Evolutionary conservation across 2,113 vertebrate genomes (phyloP), one percentile per base, ranked within the genome.

Genomic region (Thalassarche chlororhynchos): DNA sequence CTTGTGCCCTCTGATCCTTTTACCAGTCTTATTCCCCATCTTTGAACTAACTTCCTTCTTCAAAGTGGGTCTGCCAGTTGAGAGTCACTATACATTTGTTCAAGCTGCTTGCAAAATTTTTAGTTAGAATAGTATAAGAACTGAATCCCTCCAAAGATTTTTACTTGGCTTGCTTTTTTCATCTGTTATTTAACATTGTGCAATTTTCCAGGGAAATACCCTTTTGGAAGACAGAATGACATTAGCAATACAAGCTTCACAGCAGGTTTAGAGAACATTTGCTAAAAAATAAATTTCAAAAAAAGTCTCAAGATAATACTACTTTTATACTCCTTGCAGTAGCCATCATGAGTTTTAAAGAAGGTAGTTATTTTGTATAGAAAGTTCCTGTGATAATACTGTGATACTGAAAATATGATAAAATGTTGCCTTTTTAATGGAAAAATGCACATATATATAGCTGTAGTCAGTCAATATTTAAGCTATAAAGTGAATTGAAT

Each of bases 221-320:
- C 70, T 70, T 89, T 62, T 90, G 46, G 83, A 97, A 92, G 95
- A 97, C 95, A 96, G 92, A 96, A 95, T 95, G 91, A 92, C 95
- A 95, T 94, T 96, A 93, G 76, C 52, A 78, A 38, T 71, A 61
- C 74, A 87, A 70, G 66, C 65, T 93, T 75, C 79, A 24, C 8
- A 58, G 72, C 68, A 89, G 19, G 17, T 82, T 93, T 96, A 92
- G 70, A 84, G 40, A 95, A 70, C 13, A 42, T 64, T 49, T 85
- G 46, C 60, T 85, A 75, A 76, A 94, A 94, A 82, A 83, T 29
- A 62, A 38, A 81, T 78, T 78, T 60, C 0, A 5, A 32, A 72
- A 61, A 46, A 54, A 31, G 31, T 89, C 70, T 85, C 69, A 52
- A 44, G 84, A 47, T 90, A 84, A 61, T 82, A 28, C 26, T 71